Evolutionary conservation across 1,140 invertebrate genomes (phyloP), one percentile per base, ranked within the genome.

Genomic region (Pogonus chalceus): DNA sequence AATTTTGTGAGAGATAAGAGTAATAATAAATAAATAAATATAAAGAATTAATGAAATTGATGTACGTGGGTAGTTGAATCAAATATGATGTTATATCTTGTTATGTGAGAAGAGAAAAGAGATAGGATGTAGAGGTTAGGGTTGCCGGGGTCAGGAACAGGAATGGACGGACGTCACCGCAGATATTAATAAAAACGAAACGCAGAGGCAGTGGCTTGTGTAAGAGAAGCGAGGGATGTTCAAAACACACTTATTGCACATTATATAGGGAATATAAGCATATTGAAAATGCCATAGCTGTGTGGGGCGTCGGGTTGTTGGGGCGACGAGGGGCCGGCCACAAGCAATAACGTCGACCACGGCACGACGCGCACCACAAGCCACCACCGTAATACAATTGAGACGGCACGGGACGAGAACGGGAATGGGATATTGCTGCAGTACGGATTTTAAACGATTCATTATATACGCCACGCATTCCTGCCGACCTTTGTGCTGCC

Each of bases 211-310:
- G 22, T 20, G 22, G 21, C 47, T 23, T 4, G 47, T 10, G 14
- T 20, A 37, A 21, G 50, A 21, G 24, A 35, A 21, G 35, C 20
- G 24, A 51, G 50, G 21, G 24, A 21, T 35, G 49, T 52, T 52
- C 35, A 26, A 43, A 53, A 60, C 56, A 53, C 56, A 60, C 56
- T 60, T 60, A 60, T 60, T 60, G 58, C 58, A 57, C 56, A 56
- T 57, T 57, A 57, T 57, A 60, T 57, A 53, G 52, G 55, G 58
- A 60, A 60, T 56, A 60, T 60, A 60, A 60, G 58, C 56, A 60
- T 60, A 60, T 60, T 60, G 58, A 57, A 60, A 60, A 60, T 60
- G 58, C 58, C 58, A 43, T 43, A 43, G 37, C 37, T 43, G 7
- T 43, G n/a, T n/a, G n/a, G n/a, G n/a, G n/a, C 37, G 4, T 31